These are phyloP conservation scores for Bufo gargarizans DNA, from an alignment of 2,113 vertebrate genomes.

Conservation along the genomic window DNA sequence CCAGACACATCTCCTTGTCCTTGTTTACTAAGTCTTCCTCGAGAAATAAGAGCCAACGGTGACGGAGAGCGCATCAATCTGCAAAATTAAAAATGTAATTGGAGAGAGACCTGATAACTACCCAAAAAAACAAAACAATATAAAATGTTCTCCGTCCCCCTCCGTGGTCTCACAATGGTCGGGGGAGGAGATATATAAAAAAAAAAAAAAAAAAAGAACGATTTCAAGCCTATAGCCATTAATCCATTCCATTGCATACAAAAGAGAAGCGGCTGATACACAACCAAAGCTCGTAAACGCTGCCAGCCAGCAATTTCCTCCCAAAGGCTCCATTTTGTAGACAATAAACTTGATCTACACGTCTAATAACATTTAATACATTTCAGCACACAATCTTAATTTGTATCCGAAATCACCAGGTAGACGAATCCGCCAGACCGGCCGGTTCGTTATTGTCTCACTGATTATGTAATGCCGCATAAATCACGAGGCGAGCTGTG, in stretches of 20 bases:
- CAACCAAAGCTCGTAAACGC: conserved; percentile 53
- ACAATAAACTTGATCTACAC: conserved; percentile 58
- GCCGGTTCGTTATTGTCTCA: background rate
- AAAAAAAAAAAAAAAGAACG: conserved; percentile 40
- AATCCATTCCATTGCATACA: conserved; percentile 45
- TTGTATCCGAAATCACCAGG: conserved; percentile 57
- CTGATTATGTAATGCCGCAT: conserved; percentile 9
- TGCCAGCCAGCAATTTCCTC: conserved; percentile 51
- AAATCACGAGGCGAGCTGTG: conserved; percentile 29
- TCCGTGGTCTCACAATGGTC: conserved; percentile 13
- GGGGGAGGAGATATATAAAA: background rate
- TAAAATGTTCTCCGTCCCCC: conserved; percentile 10
- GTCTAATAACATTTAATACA: conserved; percentile 60
- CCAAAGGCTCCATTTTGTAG: conserved; percentile 57
- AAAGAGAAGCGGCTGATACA: conserved; percentile 44
- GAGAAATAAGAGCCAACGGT: conserved; percentile 33
- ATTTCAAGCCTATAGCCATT: conserved; percentile 44
- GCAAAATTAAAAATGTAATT: conserved; percentile 51
- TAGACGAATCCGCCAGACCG: conserved; percentile 26
- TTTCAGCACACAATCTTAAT: conserved; percentile 59
- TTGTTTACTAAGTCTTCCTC: conserved; percentile 4
- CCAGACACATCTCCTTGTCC: background rate
- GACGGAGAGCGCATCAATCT: conserved; percentile 34
- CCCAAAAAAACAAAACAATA: conserved; percentile 2
- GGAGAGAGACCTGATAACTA: conserved; percentile 5